These are phyloP conservation scores for Rhinolophus sinicus DNA, from an alignment of 2,113 vertebrate genomes.

Conservation along the genomic window DNA sequence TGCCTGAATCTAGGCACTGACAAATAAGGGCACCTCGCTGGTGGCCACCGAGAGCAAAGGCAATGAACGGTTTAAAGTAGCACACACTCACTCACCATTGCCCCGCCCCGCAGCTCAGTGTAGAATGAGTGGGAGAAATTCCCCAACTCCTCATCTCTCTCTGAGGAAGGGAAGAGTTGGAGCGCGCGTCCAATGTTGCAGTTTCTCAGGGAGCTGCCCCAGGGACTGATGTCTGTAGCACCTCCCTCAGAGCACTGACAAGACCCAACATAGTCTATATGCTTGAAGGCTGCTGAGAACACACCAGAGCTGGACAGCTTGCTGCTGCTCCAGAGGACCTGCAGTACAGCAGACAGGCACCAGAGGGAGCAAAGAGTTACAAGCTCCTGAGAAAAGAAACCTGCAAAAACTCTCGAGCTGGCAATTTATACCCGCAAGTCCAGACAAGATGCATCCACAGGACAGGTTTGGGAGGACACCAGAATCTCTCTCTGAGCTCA, in stretches of 20 bases:
- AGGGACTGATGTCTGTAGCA: background rate
- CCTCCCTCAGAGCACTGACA: background rate
- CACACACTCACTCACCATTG: background rate
- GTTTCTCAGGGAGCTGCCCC: background rate
- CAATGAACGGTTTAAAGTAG: background rate
- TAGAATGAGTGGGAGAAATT: background rate
- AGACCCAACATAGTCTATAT: background rate
- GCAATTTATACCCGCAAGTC: background rate
- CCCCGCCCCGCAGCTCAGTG: background rate
- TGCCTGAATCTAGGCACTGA: background rate
- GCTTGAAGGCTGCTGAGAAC: background rate
- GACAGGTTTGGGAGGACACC: background rate
- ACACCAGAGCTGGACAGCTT: background rate
- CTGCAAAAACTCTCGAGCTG: background rate
- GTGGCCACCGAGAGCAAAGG: background rate
- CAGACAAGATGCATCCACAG: background rate
- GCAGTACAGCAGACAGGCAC: background rate
- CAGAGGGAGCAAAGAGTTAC: constrained; percentile 1
- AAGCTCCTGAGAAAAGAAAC: background rate
- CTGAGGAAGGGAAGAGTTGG: background rate
- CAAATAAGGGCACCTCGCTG: background rate
- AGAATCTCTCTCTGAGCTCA: background rate
- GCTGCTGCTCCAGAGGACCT: background rate
- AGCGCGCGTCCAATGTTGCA: background rate
- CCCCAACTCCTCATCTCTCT: background rate